Evolutionary conservation across 37 sponge, comb jelly and placozoan genomes (phyloP).

Genomic region (Cliona cf. orientalis): DNA sequence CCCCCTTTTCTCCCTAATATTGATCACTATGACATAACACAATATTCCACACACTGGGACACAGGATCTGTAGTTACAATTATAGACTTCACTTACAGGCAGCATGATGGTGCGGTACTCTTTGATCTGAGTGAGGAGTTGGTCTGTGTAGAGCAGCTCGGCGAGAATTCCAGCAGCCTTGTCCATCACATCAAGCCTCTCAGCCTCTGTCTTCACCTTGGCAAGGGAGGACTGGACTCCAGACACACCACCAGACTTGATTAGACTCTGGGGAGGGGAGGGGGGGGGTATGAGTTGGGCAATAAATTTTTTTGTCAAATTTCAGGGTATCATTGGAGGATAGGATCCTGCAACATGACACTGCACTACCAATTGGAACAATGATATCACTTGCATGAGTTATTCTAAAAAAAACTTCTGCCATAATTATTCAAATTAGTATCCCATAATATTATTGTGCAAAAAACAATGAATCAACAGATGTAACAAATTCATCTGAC

Average conservation of each 20-base stretch:
- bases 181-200: conserved; percentile 93
- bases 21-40: too few relatives aligned
- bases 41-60: too few relatives aligned
- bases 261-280: conserved; percentile 43
- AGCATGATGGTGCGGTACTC: conserved; percentile 87
- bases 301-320: not conserved
- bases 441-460: too few relatives aligned
- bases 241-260: conserved; percentile 56
- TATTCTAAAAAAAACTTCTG: too few relatives aligned
- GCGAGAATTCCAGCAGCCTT: conserved; percentile 92
- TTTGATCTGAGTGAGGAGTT: conserved; percentile 84
- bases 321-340: not conserved
- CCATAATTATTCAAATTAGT: too few relatives aligned
- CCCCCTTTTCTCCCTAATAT: too few relatives aligned
- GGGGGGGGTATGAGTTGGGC: too few relatives aligned
- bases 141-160: conserved; percentile 87
- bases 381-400: too few relatives aligned
- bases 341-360: not conserved
- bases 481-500: not conserved
- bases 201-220: conserved; percentile 91
- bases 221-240: conserved; percentile 36
- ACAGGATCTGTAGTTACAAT: too few relatives aligned
- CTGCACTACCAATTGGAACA: too few relatives aligned
- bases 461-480: not conserved
- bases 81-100: conserved; percentile 60